phyloP scores from a whole-genome alignment of 2,888 invertebrate genomes.

The Pristionchus fissidentatus region DNA sequence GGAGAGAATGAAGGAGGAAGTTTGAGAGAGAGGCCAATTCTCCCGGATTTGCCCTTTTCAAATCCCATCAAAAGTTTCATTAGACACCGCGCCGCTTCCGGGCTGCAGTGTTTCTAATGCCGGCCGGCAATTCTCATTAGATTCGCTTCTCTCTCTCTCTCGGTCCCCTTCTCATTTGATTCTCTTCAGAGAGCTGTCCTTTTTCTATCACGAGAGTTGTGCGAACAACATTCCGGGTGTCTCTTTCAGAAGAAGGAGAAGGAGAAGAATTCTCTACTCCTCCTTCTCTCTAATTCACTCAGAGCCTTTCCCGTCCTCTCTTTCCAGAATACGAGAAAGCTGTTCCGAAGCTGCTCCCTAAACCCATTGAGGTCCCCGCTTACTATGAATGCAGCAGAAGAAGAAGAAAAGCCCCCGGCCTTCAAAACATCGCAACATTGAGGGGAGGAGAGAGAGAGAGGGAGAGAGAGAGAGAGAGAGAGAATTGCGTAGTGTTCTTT shows the following conservation, averaged over 20 bases:
- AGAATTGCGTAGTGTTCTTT: conserved; percentile 13
- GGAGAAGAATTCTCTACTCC: too few species aligned
- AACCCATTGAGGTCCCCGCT: too few species aligned
- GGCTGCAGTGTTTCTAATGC: not conserved
- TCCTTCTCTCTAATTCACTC: not conserved
- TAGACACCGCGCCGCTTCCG: not conserved
- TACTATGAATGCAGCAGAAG: too few species aligned
- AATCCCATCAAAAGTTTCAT: conserved; percentile 29
- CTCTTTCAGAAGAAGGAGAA: conserved; percentile 26
- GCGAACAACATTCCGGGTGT: conserved; percentile 11
- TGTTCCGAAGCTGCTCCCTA: too few species aligned
- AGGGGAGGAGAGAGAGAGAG: not conserved
- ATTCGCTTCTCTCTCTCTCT: not conserved
- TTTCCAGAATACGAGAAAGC: not conserved
- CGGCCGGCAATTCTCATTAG: conserved; percentile 2
- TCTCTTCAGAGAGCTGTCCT: too few species aligned
- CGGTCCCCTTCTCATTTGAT: too few species aligned
- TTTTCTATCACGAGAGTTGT: too few species aligned
- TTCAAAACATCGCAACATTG: not conserved
- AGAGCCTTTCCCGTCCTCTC: not conserved
- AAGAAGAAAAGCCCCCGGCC: not conserved
- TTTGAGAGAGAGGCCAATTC: not conserved
- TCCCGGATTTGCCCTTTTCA: conserved; percentile 2
- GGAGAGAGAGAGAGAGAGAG: not conserved
- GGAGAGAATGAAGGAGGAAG: not conserved